Evolutionary conservation across 1,140 invertebrate genomes (phyloP).

Genomic region (Medauroidea extradentata): DNA sequence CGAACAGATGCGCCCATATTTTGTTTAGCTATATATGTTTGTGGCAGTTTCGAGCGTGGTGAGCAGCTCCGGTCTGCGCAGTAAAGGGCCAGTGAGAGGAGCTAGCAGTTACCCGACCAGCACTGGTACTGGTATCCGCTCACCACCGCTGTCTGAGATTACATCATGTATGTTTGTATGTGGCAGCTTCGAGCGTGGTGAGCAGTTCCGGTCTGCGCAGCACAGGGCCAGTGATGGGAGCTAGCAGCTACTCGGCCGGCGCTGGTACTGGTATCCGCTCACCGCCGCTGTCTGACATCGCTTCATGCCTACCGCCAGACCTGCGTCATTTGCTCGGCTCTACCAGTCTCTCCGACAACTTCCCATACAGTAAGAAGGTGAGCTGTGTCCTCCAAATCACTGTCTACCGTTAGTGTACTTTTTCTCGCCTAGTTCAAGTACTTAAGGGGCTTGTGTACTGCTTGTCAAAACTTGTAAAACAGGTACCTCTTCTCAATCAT

Average conservation of each 20-base stretch:
- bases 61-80: conserved; percentile 36
- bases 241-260: conserved; percentile 34
- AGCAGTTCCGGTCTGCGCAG: conserved; percentile 36
- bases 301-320: conserved; percentile 47
- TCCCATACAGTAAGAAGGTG: conserved; percentile 12
- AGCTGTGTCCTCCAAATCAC: no score
- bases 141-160: conserved; percentile 32
- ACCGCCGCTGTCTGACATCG: conserved; percentile 35
- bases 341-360: neutral
- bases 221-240: neutral
- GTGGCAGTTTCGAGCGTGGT: conserved; percentile 40
- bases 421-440: no score
- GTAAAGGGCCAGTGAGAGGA: neutral
- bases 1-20: no score
- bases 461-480: no score
- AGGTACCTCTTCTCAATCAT: no score
- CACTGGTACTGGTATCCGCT: conserved; percentile 8
- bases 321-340: conserved; percentile 42
- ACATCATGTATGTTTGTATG: conserved; percentile 41
- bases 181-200: conserved; percentile 40
- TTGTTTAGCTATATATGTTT: no score
- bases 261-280: conserved; percentile 11
- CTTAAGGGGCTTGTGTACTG: no score
- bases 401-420: no score
- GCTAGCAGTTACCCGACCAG: conserved; percentile 33